These are phyloP conservation scores for Rhabdornis inornatus DNA, from an alignment of 2,113 vertebrate genomes.

Conservation along the genomic window DNA sequence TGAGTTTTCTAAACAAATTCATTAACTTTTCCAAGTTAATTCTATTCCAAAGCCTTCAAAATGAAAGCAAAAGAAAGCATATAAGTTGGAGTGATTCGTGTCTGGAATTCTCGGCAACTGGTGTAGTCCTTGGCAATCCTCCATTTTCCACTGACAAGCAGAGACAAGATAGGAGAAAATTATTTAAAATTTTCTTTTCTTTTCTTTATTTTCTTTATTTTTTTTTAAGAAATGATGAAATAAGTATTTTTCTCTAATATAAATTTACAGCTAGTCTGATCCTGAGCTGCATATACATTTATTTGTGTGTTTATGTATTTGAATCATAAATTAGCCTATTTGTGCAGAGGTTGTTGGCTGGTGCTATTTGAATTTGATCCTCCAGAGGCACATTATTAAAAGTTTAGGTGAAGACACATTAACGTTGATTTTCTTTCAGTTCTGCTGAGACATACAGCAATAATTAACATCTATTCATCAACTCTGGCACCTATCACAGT, in stretches of 20 bases:
- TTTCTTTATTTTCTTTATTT: too few species aligned
- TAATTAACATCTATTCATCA: constrained; percentile 11
- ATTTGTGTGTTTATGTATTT: not conserved
- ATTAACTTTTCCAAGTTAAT: not conserved
- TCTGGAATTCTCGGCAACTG: not conserved
- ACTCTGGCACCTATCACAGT: not conserved
- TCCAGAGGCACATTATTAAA: not conserved
- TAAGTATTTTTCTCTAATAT: not conserved
- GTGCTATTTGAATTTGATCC: constrained; percentile 8
- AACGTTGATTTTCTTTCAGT: not conserved
- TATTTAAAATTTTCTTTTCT: not conserved
- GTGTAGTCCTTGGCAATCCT: not conserved
- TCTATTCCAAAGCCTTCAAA: not conserved
- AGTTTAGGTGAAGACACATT: constrained; percentile 26
- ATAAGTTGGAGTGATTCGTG: not conserved
- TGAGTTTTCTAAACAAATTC: not conserved
- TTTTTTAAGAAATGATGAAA: not conserved
- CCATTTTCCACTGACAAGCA: not conserved
- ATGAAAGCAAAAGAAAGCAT: not conserved
- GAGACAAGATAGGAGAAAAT: not conserved
- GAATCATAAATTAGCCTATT: constrained; percentile 29
- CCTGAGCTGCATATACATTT: not conserved
- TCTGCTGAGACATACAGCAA: not conserved
- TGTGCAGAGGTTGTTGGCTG: not conserved
- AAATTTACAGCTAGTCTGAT: not conserved